phyloP scores from a whole-genome alignment of 2,113 vertebrate species.

The Urocitellus parryii region DNA sequence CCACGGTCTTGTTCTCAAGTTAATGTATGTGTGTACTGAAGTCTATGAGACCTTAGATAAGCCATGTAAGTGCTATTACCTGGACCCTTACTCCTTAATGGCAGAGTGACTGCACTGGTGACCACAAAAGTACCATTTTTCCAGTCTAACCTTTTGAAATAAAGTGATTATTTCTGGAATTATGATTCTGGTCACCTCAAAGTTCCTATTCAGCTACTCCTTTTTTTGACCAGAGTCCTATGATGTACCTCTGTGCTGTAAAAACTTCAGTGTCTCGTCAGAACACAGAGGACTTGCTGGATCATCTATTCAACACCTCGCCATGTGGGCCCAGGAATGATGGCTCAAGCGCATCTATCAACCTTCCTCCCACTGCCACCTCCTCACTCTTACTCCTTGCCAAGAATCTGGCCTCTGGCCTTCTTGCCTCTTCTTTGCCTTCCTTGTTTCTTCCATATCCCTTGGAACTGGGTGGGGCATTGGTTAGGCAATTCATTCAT shows the following conservation, averaged over 20 bases:
- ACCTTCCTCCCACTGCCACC: constrained; percentile 42
- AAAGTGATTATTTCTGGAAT: neutral
- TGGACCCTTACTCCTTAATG: neutral
- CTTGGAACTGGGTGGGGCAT: constrained; percentile 44
- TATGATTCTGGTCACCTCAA: constrained; percentile 1
- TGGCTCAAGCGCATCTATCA: constrained; percentile 18
- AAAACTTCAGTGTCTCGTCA: neutral
- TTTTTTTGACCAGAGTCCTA: constrained; percentile 39
- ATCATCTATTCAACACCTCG: neutral
- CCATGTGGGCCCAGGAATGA: neutral
- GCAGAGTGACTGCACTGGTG: neutral
- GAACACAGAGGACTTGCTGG: neutral
- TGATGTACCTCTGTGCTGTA: neutral
- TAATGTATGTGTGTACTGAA: neutral
- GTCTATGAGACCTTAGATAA: neutral
- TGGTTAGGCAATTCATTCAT: neutral
- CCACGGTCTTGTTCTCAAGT: neutral
- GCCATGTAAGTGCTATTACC: neutral
- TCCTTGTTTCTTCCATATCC: constrained; percentile 45
- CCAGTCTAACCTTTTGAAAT: neutral
- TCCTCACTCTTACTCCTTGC: constrained; percentile 41
- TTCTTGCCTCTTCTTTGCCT: constrained; percentile 45
- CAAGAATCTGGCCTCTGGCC: constrained; percentile 53
- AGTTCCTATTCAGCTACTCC: neutral
- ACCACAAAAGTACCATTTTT: neutral